Evolutionary conservation across 2,113 vertebrate species (phyloP).

Genomic region (Nothocercus julius): DNA sequence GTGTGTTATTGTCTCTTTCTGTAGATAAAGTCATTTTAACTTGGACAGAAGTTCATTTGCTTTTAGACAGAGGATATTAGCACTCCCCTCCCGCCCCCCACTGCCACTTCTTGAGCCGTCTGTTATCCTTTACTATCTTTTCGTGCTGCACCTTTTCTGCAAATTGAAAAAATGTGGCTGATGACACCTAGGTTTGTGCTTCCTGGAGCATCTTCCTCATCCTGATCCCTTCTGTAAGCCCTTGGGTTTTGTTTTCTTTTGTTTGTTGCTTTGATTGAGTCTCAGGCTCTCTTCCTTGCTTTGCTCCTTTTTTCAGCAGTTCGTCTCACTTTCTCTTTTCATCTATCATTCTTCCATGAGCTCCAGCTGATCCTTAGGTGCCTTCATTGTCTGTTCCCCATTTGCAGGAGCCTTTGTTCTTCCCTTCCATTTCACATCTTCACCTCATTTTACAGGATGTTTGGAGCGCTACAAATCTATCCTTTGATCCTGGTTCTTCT

Average conservation of each 20-base stretch:
- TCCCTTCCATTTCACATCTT: not conserved
- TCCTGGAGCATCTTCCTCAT: not conserved
- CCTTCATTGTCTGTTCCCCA: not conserved
- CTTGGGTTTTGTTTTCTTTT: not conserved
- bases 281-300: not conserved
- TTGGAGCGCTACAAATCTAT: not conserved
- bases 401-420: not conserved
- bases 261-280: not conserved
- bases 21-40: not conserved
- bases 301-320: not conserved
- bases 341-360: not conserved
- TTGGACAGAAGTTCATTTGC: not conserved
- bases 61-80: not conserved
- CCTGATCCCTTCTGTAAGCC: not conserved
- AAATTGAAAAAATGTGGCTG: not conserved
- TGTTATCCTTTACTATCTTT: not conserved
- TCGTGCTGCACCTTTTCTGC: not conserved
- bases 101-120: not conserved
- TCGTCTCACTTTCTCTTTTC: not conserved
- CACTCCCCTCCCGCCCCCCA: too few species aligned
- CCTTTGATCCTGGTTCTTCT: not conserved
- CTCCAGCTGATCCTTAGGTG: not conserved
- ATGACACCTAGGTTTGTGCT: not conserved
- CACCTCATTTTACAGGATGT: not conserved
- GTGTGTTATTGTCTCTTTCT: not conserved